These are phyloP conservation scores for Ostrea edulis DNA, from an alignment of 1,140 invertebrate genomes.

Conservation along the genomic window DNA sequence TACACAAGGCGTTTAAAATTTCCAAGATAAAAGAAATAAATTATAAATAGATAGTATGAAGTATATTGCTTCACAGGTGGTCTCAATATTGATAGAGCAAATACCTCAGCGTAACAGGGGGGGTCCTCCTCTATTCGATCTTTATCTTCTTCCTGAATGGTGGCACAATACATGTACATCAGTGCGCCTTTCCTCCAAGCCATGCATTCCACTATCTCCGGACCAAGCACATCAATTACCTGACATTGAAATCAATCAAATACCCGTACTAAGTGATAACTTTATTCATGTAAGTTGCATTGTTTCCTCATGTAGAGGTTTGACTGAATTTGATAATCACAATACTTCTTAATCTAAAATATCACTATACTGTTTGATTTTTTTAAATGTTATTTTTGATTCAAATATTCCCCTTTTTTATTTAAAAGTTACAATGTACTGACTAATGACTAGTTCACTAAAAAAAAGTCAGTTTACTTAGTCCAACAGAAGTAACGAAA, in stretches of 20 bases:
- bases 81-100: not conserved
- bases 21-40: not conserved
- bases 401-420: no score
- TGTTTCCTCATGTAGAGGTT: no score
- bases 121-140: conserved; percentile 21
- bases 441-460: no score
- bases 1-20: not conserved
- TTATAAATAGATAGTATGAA: not conserved
- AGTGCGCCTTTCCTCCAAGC: conserved; percentile 73
- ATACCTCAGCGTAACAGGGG: conserved; percentile 7
- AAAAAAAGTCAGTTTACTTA: no score
- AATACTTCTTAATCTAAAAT: no score
- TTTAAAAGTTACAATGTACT: no score
- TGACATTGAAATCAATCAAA: conserved; percentile 41
- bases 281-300: no score
- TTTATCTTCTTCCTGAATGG: conserved; percentile 55
- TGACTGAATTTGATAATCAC: no score
- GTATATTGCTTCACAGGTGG: not conserved
- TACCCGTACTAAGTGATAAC: no score
- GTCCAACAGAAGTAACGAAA: no score
- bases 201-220: conserved; percentile 68
- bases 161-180: conserved; percentile 74
- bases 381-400: no score
- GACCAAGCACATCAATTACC: conserved; percentile 58
- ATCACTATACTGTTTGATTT: no score